Base-by-base conservation (phyloP, 92 coral and sea anemone genomes). In the Montipora capitata region DNA sequence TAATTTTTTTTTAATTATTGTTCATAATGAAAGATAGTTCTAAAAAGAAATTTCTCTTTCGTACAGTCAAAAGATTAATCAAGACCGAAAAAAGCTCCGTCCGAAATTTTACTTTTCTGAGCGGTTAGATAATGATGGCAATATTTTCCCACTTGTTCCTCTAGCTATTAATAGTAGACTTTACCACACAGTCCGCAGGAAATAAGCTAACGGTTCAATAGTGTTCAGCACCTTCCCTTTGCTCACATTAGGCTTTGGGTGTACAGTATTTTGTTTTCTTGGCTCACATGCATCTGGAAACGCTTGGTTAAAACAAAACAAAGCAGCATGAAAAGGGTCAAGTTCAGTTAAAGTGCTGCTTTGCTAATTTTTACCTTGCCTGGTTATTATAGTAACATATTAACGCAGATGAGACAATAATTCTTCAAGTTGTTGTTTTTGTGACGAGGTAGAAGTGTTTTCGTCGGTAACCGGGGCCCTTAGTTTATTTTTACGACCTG, bases 171-270 rank as follows among this genome's bases (percentile, higher is more conserved):
- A 51, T 68, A 71, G 12, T 56, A 44, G 41, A 71, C 65, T 27
- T 48, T 39, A n/a, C 84, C 84, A 35, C 52, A 59, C n/a, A 39
- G 38, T 40, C 77, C 85, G 85, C 85, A 81, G 77, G 85, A 81
- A 68, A 38, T 68, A 1, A 45, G 59, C 42, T 73, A 18, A 48
- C 18, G 3, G 10, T 20, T 40, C 14, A 18, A 10, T 14, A 45
- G 39, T 73, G 48, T 73, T 73, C 39, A 49, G 40, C 42, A 35
- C 5, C 76, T 43, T 9, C 11, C 65, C 61, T 27, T 17, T 14
- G 48, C 63, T 39, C 68, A 39, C 7, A 41, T 9, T 18, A 40
- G 10, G 63, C 43, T 42, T 14, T 10, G 10, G 17, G 42, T 0
- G 8, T 27, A 1, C 35, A 27, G 35, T 68, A 15, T 54, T 40